phyloP scores from a whole-genome alignment of 1,140 invertebrate genomes.

The Oreohelix idahoensis region DNA sequence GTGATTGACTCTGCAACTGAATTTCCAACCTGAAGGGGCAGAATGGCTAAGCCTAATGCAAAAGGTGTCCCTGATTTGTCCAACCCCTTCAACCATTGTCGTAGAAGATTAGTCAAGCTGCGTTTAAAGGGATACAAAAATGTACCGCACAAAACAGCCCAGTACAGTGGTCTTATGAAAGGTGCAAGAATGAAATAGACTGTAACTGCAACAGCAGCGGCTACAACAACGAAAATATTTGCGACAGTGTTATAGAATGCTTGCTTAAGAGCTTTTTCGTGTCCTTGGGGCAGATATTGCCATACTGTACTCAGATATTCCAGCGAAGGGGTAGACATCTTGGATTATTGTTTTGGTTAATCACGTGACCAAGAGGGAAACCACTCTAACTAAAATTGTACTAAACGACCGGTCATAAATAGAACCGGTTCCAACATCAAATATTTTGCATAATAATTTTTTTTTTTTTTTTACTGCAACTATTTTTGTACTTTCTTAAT shows the following conservation, averaged over 20 bases:
- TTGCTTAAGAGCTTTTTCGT: constrained; percentile 81
- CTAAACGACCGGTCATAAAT: no score
- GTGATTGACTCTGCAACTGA: constrained; percentile 82
- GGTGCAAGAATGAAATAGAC: constrained; percentile 89
- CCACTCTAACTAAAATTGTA: no score
- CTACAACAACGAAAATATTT: constrained; percentile 68
- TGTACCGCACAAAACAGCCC: constrained; percentile 93
- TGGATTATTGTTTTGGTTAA: constrained; percentile 29
- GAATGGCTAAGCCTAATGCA: constrained; percentile 79
- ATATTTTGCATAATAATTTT: no score
- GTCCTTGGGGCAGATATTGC: constrained; percentile 73
- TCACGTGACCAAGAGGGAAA: neutral
- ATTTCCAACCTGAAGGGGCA: constrained; percentile 82
- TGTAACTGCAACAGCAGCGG: constrained; percentile 73
- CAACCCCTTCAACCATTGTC: constrained; percentile 79
- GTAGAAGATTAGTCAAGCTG: constrained; percentile 80
- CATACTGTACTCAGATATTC: constrained; percentile 51
- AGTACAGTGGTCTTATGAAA: constrained; percentile 92
- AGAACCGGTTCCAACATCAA: no score
- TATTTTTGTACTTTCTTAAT: no score
- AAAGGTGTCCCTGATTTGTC: constrained; percentile 74
- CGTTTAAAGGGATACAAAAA: constrained; percentile 91
- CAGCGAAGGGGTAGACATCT: constrained; percentile 55
- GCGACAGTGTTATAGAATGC: constrained; percentile 72
- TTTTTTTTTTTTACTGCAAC: no score